Evolutionary conservation across 2,888 invertebrate species (phyloP).

Genomic region (Diloba caeruleocephala): DNA sequence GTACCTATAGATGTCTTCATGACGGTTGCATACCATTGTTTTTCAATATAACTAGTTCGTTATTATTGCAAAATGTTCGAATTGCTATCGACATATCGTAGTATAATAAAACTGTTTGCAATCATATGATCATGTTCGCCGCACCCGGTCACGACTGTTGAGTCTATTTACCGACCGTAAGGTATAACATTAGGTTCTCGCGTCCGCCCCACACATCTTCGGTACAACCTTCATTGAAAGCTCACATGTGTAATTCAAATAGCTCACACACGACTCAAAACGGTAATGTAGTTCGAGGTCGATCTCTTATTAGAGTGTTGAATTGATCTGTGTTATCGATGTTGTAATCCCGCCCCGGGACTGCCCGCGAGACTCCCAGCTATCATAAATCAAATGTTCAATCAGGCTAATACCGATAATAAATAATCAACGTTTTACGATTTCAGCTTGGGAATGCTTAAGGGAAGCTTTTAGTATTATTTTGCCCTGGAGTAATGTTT

Average conservation of each 20-base stretch:
- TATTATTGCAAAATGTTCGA: constrained; percentile 28
- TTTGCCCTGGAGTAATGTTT: too few relatives aligned
- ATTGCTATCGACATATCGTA: constrained; percentile 26
- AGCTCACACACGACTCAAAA: constrained; percentile 72
- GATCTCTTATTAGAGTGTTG: constrained; percentile 61
- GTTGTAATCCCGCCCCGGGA: constrained; percentile 72
- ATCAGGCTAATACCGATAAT: constrained; percentile 36
- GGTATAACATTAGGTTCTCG: constrained; percentile 18
- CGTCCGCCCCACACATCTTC: constrained; percentile 54
- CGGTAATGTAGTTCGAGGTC: constrained; percentile 75
- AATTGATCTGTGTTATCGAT: constrained; percentile 69
- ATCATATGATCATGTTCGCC: constrained; percentile 50
- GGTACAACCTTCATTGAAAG: constrained; percentile 61
- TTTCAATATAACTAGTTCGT: constrained; percentile 16
- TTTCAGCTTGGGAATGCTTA: constrained; percentile 10
- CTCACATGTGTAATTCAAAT: constrained; percentile 65
- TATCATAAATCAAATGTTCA: constrained; percentile 49
- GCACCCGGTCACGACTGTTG: constrained; percentile 54
- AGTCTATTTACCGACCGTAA: constrained; percentile 12
- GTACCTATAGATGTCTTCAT: constrained; percentile 57
- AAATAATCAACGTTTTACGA: constrained; percentile 24
- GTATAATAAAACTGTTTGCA: constrained; percentile 34
- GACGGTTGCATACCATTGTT: constrained; percentile 36
- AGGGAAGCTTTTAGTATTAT: constrained; percentile 12
- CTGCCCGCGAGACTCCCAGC: constrained; percentile 53